Conservation (phyloP, 2,797 vertebrate genomes). For the Pangasius krempfi region DNA sequence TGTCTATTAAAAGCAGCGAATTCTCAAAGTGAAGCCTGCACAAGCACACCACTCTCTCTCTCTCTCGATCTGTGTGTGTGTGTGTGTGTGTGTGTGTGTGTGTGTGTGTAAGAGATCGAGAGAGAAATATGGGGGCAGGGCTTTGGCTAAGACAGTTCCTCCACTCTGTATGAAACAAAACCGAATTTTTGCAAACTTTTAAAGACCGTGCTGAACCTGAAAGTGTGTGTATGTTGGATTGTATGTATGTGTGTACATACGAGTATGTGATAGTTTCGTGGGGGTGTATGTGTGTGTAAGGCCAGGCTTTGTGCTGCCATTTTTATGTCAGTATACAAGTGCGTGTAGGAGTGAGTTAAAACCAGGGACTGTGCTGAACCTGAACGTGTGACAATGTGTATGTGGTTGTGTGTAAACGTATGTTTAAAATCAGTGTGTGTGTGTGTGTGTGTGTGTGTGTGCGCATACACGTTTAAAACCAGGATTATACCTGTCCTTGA, state of each 20-base stretch:
- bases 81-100: slow-evolving; percentile 18
- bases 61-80: slow-evolving; percentile 6
- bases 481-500: background rate
- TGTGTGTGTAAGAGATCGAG: slow-evolving; percentile 39
- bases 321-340: background rate
- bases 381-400: background rate
- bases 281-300: background rate
- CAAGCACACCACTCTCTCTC: slow-evolving; percentile 39
- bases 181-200: no score
- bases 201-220: background rate
- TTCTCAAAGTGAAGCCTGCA: slow-evolving; percentile 45
- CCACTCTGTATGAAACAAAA: background rate
- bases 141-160: slow-evolving; percentile 5
- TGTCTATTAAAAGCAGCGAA: slow-evolving; percentile 33
- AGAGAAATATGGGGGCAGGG: background rate
- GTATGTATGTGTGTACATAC: background rate
- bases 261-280: background rate
- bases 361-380: background rate
- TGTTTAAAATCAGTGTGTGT: background rate
- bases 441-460: background rate
- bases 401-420: background rate
- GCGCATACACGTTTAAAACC: background rate
- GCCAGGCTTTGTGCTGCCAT: background rate
- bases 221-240: background rate
- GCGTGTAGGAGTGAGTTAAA: background rate